Evolutionary conservation across 2,797 vertebrate species (phyloP).

Genomic region (Scolopax bukidnonensis): DNA sequence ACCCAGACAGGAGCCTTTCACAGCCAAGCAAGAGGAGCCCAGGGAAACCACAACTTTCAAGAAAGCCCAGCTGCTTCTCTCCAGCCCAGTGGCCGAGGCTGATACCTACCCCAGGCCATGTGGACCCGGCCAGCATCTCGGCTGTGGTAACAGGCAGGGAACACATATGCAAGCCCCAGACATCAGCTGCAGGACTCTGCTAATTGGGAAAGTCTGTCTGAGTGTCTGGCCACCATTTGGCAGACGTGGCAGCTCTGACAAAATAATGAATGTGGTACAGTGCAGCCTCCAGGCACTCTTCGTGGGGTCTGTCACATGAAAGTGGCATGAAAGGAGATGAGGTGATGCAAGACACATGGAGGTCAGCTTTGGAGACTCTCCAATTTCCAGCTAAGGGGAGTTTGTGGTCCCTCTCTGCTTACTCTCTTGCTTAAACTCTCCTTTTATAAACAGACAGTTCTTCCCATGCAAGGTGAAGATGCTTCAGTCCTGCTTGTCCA

Average conservation of each 20-base stretch:
- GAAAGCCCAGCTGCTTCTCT: neutral
- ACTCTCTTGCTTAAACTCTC: neutral
- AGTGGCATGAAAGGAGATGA: neutral
- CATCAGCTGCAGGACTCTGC: slow-evolving; percentile 18
- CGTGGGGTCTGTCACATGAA: neutral
- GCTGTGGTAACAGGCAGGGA: neutral
- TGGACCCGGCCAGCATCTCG: neutral
- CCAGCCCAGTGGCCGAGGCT: neutral
- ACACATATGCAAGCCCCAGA: neutral
- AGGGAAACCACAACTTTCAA: neutral
- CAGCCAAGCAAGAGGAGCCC: neutral
- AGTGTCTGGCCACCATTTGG: slow-evolving; percentile 20
- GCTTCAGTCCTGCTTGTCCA: neutral
- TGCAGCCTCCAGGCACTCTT: neutral
- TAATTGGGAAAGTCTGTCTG: slow-evolving; percentile 24
- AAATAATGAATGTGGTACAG: neutral
- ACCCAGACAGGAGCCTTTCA: neutral
- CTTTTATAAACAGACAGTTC: neutral
- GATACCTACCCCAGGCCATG: neutral
- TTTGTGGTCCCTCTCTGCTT: neutral
- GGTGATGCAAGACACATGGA: neutral
- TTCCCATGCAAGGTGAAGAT: neutral
- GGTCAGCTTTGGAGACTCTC: neutral
- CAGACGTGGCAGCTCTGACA: neutral
- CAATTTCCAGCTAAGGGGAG: neutral